Evolutionary conservation across 2,888 invertebrate genomes (phyloP), one percentile per base, ranked within the genome.

Genomic region (Cephus spinipes): DNA sequence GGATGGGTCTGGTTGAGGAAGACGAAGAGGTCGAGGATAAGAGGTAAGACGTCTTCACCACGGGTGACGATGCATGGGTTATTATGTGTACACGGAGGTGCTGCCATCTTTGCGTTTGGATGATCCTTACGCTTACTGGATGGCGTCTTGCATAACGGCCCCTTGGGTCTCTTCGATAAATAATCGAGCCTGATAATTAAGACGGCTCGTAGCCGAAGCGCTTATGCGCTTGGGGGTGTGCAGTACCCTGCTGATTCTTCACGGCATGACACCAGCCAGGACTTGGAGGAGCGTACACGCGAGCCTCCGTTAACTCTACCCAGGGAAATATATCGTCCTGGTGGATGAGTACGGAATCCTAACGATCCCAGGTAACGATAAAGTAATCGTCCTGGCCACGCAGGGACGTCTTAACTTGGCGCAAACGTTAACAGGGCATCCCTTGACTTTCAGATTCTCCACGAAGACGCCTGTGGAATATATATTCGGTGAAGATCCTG

Each of bases 181-280:
- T 88, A 87, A 87, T 84, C 82, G 78, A 73, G 79, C 76, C 77
- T 80, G 86, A 88, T 88, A 89, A 88, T 89, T 88, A 88, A 89
- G 89, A 89, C 82, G 83, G 83, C 83, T 79, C 83, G 73, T 82
- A 79, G 82, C 77, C 81, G 81, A 83, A 82, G 81, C 78, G 83
- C 81, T 83, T 84, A 83, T 81, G 81, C 78, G 83, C 81, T 83
- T 84, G 84, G 81, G 84, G 81, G 85, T 85, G 82, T 83, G 78
- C 83, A 85, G 83, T 85, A 86, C 86, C 89, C 75, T 84, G 88
- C 89, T 88, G 89, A 82, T 85, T 85, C 83, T 71, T 85, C 88
- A 81, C 88, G 82, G 86, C 88, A 85, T 87, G 89, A 87, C 87
- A 88, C 80, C 86, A 81, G 77, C 55, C 55, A 55, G 74, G 69